phyloP scores from a whole-genome alignment of 2,888 invertebrate genomes.

The Mamestra brassicae region DNA sequence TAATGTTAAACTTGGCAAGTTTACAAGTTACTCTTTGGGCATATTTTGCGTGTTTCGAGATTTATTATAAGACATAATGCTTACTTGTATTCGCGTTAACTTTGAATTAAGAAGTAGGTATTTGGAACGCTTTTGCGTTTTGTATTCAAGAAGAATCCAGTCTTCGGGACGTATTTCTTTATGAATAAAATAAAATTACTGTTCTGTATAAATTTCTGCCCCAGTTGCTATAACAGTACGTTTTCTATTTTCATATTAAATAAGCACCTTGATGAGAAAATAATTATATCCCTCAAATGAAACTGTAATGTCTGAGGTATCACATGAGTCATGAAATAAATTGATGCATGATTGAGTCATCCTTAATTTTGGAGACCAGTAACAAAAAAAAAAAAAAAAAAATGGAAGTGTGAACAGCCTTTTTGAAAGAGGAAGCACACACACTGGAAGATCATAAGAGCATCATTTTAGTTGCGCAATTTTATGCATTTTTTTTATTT shows the following conservation, averaged over 20 bases:
- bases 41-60: conserved; percentile 57
- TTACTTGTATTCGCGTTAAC: conserved; percentile 50
- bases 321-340: no score
- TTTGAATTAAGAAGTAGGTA: conserved; percentile 42
- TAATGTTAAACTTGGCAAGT: conserved; percentile 65
- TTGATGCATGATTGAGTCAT: no score
- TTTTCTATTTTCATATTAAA: not conserved
- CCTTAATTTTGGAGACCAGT: no score
- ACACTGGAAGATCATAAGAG: conserved; percentile 10
- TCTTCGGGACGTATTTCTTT: not conserved
- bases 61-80: conserved; percentile 58
- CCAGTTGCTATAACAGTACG: not conserved
- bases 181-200: conserved; percentile 3
- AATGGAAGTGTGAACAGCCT: not conserved
- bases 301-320: no score
- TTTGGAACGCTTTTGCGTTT: conserved; percentile 23
- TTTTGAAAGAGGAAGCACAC: not conserved
- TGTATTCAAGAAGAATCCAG: conserved; percentile 4
- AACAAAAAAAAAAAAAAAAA: not conserved
- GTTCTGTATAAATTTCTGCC: not conserved
- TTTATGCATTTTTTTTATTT: not conserved
- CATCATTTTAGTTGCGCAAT: conserved; percentile 18
- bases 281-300: no score
- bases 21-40: conserved; percentile 59
- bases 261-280: not conserved